Base-by-base conservation (phyloP, 2,888 invertebrate species). In the Timandra comae region DNA sequence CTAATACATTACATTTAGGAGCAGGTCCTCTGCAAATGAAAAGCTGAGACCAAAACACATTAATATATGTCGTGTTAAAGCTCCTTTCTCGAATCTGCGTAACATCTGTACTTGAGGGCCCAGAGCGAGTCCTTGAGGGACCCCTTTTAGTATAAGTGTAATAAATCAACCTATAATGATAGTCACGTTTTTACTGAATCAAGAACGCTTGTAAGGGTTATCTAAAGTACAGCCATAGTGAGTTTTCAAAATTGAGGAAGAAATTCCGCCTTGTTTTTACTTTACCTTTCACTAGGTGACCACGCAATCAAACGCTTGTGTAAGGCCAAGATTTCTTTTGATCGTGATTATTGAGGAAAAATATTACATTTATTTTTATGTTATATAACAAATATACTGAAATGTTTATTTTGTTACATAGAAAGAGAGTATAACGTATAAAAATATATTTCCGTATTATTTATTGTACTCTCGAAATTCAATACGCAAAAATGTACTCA, bases 111-210 rank as follows among this genome's bases (percentile, higher is more conserved):
- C 43, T 39, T 35, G 41, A 45, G 49, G 48, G 30, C 52, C 46
- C 41, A 47, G 41, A 41, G 41, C 38, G 41, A 53, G 50, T 49
- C 58, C 60, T 51, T 51, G 43, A 33, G 46, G 43, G 35, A 53
- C 42, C 53, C 56, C 57, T 53, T 69, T 67, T 59, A 64, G 55
- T 50, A 46, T 43, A 40, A 41, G 43, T 24, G 49, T 54, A 47
- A 72, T 65, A 63, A 65, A 66, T 66, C 63, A 63, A 53, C 43
- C 37, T 40, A 42, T 69, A 65, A 70, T 62, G 69, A 66, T 60
- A 62, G 62, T 50, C 70, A 71, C 66, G 67, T 66, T 67, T 64
- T 60, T 61, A 53, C 51, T 40, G 46, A 49, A 39, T 46, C 38
- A 33, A 38, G 45, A 47, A 51, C 41, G 49, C 41, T 30, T 35